Conservation (phyloP, 2,888 invertebrate species). For the Ormyrus rosae region DNA sequence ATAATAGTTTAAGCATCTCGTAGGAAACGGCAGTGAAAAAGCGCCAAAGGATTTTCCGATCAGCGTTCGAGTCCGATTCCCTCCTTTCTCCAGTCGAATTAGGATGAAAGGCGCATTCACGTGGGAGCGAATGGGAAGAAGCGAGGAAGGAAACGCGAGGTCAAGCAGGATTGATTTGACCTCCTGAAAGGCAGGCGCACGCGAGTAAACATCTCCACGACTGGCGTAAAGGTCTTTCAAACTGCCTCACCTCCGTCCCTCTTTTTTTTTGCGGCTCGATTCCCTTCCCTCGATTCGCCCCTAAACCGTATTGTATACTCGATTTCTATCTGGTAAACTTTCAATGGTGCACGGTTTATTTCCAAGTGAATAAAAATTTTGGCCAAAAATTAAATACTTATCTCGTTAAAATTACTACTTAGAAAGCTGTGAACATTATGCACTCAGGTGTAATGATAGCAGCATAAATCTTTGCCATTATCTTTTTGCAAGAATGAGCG, state of each 20-base stretch:
- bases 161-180: constrained; percentile 70
- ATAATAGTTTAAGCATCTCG: too few relatives aligned
- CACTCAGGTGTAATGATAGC: too few relatives aligned
- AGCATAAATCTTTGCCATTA: too few relatives aligned
- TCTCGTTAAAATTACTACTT: too few relatives aligned
- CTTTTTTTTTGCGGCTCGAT: constrained; percentile 12
- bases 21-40: constrained; percentile 40
- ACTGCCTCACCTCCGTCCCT: constrained; percentile 9
- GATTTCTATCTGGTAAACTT: neutral
- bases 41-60: constrained; percentile 13
- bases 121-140: constrained; percentile 55
- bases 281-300: neutral
- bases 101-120: constrained; percentile 60
- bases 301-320: too few relatives aligned
- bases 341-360: neutral
- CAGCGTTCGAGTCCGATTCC: constrained; percentile 28
- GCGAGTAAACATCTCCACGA: constrained; percentile 67
- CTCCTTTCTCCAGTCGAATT: constrained; percentile 39
- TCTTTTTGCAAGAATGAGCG: too few relatives aligned
- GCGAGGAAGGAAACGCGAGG: constrained; percentile 67
- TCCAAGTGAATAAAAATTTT: neutral
- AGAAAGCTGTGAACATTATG: too few relatives aligned
- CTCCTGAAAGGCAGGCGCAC: constrained; percentile 67
- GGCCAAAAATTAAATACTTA: too few relatives aligned
- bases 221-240: constrained; percentile 38